phyloP scores from a whole-genome alignment of 1,140 invertebrate genomes.

The Antheraea mylitta region DNA sequence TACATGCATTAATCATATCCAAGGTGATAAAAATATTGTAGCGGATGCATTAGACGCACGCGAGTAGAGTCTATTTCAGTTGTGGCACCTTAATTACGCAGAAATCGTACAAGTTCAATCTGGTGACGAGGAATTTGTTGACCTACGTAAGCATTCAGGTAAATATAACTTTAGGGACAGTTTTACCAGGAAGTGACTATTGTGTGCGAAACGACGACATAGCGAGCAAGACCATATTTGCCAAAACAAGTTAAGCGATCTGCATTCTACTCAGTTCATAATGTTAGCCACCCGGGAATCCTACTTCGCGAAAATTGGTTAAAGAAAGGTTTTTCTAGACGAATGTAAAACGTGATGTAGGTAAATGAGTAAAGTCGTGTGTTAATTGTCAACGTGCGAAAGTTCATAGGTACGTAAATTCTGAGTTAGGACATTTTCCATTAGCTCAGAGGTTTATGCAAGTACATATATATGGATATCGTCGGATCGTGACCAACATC shows the following conservation, averaged over 20 bases:
- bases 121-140: constrained; percentile 1
- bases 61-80: not conserved
- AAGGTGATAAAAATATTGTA: not conserved
- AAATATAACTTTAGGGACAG: not conserved
- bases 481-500: constrained; percentile 62
- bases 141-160: not conserved
- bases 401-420: constrained; percentile 16
- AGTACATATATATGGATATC: constrained; percentile 38
- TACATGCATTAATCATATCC: not conserved
- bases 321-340: constrained; percentile 17
- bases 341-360: constrained; percentile 59
- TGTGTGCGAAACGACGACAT: not conserved
- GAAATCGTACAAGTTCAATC: not conserved
- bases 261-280: constrained; percentile 12
- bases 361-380: constrained; percentile 38
- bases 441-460: constrained; percentile 50
- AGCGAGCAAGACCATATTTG: not conserved
- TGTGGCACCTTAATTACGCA: not conserved
- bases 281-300: constrained; percentile 8
- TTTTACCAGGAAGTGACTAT: not conserved
- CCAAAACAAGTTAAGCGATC: not conserved
- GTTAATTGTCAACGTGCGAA: constrained; percentile 34
- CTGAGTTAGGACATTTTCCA: constrained; percentile 15
- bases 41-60: constrained; percentile 6
- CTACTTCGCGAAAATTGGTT: not conserved